phyloP scores from a whole-genome alignment of 92 coral and sea anemone species.

The Epizoanthus scotinus region DNA sequence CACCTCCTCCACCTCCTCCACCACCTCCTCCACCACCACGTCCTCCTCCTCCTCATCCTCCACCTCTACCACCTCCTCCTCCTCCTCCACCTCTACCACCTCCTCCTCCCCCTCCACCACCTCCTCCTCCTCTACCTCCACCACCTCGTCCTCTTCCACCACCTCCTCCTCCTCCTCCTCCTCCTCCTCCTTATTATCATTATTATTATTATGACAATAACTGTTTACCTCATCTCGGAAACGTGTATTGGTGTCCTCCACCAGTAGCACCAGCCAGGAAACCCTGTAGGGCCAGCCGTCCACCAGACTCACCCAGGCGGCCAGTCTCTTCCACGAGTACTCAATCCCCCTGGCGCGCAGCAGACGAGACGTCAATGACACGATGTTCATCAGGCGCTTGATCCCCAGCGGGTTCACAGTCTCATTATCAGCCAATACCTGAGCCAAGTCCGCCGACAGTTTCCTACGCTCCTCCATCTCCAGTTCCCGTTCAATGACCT shows the following conservation, averaged over 20 bases:
- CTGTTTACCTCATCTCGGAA: conserved; percentile 56
- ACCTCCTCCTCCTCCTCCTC: too few species aligned
- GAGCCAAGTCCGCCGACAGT: conserved; percentile 92
- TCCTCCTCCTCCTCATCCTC: too few species aligned
- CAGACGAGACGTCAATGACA: conserved; percentile 92
- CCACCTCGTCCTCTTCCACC: too few species aligned
- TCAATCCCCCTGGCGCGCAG: conserved; percentile 92
- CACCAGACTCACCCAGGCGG: conserved; percentile 97
- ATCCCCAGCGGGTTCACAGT: conserved; percentile 95
- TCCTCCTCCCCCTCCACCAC: too few species aligned
- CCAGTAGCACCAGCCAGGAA: conserved; percentile 92
- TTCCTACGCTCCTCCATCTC: conserved; percentile 86
- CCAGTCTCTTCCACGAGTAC: conserved; percentile 94
- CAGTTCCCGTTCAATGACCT: conserved; percentile 71
- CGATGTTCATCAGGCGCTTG: conserved; percentile 90
- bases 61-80: too few species aligned
- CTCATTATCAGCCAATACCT: conserved; percentile 95
- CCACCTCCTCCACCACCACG: too few species aligned
- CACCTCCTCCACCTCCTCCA: too few species aligned
- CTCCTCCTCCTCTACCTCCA: too few species aligned
- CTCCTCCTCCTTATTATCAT: too few species aligned
- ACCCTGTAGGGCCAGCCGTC: conserved; percentile 99
- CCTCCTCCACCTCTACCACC: too few species aligned
- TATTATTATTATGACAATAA: background rate
- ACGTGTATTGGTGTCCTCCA: conserved; percentile 82